These are phyloP conservation scores for Trachelus iudaicus DNA, from an alignment of 2,888 invertebrate genomes.

Conservation along the genomic window DNA sequence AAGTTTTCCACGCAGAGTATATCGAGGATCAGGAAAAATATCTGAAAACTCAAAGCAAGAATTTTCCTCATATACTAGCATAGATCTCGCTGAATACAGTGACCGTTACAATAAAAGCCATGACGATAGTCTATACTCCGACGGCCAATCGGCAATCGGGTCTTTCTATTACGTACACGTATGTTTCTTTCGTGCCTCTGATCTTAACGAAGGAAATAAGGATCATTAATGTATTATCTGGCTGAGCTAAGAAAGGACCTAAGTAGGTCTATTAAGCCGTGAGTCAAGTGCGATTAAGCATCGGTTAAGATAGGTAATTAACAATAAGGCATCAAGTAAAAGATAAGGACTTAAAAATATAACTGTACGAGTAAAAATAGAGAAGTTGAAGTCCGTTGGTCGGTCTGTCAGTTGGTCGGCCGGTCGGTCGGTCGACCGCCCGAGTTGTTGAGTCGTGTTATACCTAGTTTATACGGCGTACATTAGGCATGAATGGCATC, in stretches of 20 bases:
- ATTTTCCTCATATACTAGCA: not conserved
- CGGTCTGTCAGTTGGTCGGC: slow-evolving; percentile 17
- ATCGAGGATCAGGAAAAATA: not conserved
- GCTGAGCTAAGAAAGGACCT: not conserved
- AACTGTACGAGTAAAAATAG: not conserved
- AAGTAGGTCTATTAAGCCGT: slow-evolving; percentile 16
- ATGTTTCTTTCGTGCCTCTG: not conserved
- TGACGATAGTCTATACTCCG: not conserved
- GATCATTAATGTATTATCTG: not conserved
- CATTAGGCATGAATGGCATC: slow-evolving; percentile 66
- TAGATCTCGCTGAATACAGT: not conserved
- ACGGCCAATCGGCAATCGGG: not conserved
- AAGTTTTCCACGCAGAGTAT: not conserved
- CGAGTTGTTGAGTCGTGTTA: slow-evolving; percentile 63
- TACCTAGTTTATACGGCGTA: slow-evolving; percentile 66
- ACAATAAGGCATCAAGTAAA: not conserved
- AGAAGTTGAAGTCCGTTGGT: slow-evolving; percentile 2
- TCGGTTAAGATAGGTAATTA: slow-evolving; percentile 22
- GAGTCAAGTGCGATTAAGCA: slow-evolving; percentile 22
- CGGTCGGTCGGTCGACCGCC: slow-evolving; percentile 39
- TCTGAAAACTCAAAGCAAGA: not conserved
- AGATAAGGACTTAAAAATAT: not conserved
- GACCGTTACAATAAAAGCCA: not conserved
- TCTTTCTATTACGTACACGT: not conserved
- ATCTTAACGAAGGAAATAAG: slow-evolving; percentile 3